Conservation (phyloP, 2,888 invertebrate genomes). For the Smittia aterrima region DNA sequence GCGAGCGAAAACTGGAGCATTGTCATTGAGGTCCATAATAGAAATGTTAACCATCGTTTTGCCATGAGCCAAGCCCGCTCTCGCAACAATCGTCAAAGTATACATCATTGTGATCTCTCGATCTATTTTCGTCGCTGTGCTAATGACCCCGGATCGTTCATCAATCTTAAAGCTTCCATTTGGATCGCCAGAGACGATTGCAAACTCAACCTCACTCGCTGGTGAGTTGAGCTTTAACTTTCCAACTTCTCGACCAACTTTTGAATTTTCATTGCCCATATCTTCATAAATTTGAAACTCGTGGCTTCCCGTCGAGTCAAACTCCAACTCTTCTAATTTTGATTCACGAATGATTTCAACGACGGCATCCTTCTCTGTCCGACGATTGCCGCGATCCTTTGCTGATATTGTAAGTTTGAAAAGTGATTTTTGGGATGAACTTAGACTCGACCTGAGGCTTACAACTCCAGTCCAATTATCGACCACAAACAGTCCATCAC, state of each 20-base stretch:
- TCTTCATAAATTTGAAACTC: conserved; percentile 83
- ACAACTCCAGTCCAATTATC: conserved; percentile 77
- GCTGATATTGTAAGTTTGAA: conserved; percentile 76
- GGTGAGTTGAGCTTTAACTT: conserved; percentile 67
- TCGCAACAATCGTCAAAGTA: conserved; percentile 76
- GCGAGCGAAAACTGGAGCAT: conserved; percentile 77
- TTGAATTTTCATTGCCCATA: conserved; percentile 62
- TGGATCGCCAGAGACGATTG: conserved; percentile 78
- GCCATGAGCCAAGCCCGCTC: conserved; percentile 71
- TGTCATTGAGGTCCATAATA: conserved; percentile 87
- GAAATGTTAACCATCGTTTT: conserved; percentile 77
- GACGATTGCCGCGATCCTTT: conserved; percentile 75
- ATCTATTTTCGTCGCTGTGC: conserved; percentile 76
- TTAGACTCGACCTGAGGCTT: conserved; percentile 64
- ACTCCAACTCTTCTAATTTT: conserved; percentile 70
- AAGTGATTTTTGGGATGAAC: conserved; percentile 63
- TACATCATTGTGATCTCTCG: conserved; percentile 77
- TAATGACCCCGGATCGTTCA: conserved; percentile 73
- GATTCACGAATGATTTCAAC: conserved; percentile 77
- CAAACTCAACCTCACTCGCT: conserved; percentile 61
- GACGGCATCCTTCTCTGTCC: conserved; percentile 69
- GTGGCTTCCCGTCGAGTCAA: conserved; percentile 74
- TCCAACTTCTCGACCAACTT: conserved; percentile 72
- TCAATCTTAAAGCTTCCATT: conserved; percentile 77
- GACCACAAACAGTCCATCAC: conserved; percentile 75